These are phyloP conservation scores for Trachelus troglodyta DNA, from an alignment of 2,888 invertebrate species.

Conservation along the genomic window DNA sequence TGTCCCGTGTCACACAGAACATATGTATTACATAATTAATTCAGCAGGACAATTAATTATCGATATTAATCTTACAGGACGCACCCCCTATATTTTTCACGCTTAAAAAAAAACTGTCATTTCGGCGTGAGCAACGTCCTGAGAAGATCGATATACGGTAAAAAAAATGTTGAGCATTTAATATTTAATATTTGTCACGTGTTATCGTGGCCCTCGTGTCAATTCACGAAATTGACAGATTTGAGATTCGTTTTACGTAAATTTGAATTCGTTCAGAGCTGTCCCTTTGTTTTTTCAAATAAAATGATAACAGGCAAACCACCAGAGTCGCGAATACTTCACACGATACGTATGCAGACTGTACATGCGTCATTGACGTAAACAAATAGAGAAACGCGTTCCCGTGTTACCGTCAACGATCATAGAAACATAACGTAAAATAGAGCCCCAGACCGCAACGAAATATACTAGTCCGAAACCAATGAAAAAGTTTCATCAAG, in stretches of 20 bases:
- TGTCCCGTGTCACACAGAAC: background rate
- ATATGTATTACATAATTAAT: background rate
- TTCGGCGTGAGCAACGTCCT: background rate
- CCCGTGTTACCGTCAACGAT: background rate
- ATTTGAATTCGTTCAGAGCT: background rate
- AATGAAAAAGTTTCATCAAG: background rate
- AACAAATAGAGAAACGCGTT: background rate
- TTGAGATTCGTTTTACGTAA: background rate
- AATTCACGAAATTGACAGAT: background rate
- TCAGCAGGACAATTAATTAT: background rate
- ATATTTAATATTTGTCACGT: background rate
- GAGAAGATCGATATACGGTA: background rate
- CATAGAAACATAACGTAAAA: background rate
- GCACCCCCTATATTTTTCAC: background rate
- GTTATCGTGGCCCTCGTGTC: background rate
- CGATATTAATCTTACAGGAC: background rate
- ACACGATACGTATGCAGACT: background rate
- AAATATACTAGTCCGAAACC: background rate
- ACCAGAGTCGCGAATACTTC: background rate
- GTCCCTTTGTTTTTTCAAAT: background rate
- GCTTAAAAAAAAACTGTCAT: background rate
- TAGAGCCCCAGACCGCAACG: background rate
- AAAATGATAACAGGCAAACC: background rate
- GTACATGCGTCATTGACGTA: background rate
- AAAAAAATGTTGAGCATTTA: background rate